Conservation (phyloP, 2,888 invertebrate species). For the Caenorhabditis imperialis region DNA sequence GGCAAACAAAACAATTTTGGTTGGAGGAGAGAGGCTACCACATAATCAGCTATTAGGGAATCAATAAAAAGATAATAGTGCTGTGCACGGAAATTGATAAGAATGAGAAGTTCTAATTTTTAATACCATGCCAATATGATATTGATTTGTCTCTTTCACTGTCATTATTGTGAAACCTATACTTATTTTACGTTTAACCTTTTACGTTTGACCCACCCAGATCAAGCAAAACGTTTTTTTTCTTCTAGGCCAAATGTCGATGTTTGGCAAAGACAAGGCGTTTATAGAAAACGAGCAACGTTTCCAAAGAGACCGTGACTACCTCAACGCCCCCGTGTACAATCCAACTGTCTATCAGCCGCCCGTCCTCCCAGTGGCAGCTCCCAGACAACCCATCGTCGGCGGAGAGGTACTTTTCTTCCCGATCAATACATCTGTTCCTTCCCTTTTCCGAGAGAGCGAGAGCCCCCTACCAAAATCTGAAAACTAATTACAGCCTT, state of each 20-base stretch:
- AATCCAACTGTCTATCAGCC: conserved; percentile 24
- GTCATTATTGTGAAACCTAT: conserved; percentile 11
- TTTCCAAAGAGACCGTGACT: conserved; percentile 38
- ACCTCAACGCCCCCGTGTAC: conserved; percentile 26
- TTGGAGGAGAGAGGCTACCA: conserved; percentile 43
- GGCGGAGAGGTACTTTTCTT: conserved; percentile 10
- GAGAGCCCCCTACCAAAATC: neutral
- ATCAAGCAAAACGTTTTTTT: too few relatives aligned
- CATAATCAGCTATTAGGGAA: conserved; percentile 42
- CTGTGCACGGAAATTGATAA: conserved; percentile 46
- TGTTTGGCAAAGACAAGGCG: conserved; percentile 50
- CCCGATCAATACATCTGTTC: neutral
- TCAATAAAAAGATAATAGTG: conserved; percentile 42
- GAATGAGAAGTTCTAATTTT: conserved; percentile 34
- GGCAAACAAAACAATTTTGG: conserved; percentile 30
- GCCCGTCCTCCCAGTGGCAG: neutral
- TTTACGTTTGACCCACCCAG: too few relatives aligned
- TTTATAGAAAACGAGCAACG: conserved; percentile 39
- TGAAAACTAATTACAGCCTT: conserved; percentile 10
- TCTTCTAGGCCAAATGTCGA: conserved; percentile 43
- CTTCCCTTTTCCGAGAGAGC: neutral
- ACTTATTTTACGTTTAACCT: too few relatives aligned
- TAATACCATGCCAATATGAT: conserved; percentile 34
- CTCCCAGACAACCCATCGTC: conserved; percentile 5
- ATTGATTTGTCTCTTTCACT: neutral